phyloP scores from a whole-genome alignment of 2,888 invertebrate species.

The Ctena decussata region DNA sequence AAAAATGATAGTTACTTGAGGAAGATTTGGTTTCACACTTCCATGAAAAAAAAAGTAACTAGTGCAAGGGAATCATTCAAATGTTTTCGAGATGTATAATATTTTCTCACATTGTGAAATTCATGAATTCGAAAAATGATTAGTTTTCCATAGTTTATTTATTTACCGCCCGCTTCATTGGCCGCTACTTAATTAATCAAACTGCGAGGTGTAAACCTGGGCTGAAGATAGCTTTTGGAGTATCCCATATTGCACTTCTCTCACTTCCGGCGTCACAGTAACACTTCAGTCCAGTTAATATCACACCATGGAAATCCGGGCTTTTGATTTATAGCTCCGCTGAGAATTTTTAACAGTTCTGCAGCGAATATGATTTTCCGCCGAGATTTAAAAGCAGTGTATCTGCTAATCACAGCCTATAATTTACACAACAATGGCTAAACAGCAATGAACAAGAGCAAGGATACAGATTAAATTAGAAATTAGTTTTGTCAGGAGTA shows the following conservation, averaged over 20 bases:
- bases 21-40: no score
- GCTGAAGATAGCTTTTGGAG: constrained; percentile 8
- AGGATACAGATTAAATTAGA: constrained; percentile 2
- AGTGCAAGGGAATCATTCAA: no score
- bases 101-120: neutral
- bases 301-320: constrained; percentile 1
- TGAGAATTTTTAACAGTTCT: constrained; percentile 14
- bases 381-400: constrained; percentile 12
- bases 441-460: constrained; percentile 9
- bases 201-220: neutral
- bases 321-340: constrained; percentile 10
- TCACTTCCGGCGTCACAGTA: neutral
- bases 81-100: no score
- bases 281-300: constrained; percentile 12
- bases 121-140: neutral
- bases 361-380: constrained; percentile 10
- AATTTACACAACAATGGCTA: constrained; percentile 7
- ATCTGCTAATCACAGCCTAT: constrained; percentile 9
- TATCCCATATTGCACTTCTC: constrained; percentile 10
- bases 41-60: no score
- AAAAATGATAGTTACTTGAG: no score
- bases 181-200: neutral
- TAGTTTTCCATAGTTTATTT: constrained; percentile 6
- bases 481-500: constrained; percentile 10
- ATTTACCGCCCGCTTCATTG: constrained; percentile 4